Conservation (phyloP, 2,888 invertebrate genomes). For the Ochlodes sylvanus region DNA sequence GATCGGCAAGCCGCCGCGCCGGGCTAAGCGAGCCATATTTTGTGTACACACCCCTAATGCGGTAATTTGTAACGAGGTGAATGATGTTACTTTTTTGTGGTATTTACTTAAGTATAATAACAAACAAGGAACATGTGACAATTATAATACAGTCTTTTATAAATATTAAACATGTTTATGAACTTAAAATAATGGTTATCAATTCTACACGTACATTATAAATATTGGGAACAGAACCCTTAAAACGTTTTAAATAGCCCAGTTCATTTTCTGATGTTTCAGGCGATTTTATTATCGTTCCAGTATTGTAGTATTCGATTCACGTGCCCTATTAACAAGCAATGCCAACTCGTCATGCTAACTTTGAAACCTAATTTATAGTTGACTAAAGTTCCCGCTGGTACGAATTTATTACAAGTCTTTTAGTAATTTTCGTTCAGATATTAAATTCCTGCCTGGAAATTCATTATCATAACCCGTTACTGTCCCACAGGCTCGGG, state of each 20-base stretch:
- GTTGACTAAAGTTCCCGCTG: not conserved
- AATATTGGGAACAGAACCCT: too few species aligned
- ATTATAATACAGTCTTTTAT: not conserved
- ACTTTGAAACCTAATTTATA: constrained; percentile 15
- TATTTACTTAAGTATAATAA: too few species aligned
- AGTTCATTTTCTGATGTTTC: not conserved
- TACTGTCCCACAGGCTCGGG: not conserved
- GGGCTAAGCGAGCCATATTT: not conserved
- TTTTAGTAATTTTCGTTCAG: not conserved
- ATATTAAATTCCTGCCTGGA: not conserved
- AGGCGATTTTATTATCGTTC: too few species aligned
- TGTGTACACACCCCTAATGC: constrained; percentile 25
- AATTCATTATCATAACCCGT: not conserved
- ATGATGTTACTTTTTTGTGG: too few species aligned
- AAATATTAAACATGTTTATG: too few species aligned
- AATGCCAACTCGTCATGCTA: constrained; percentile 16
- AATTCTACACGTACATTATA: too few species aligned
- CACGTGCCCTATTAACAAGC: constrained; percentile 11
- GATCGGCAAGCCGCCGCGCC: too few species aligned
- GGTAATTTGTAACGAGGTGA: constrained; percentile 26
- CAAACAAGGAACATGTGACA: too few species aligned
- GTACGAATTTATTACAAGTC: not conserved
- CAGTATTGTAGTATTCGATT: not conserved
- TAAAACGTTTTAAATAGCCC: not conserved
- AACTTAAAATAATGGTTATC: too few species aligned